Evolutionary conservation across 2,113 vertebrate genomes (phyloP), one percentile per base, ranked within the genome.

Genomic region (Pimephales promelas): DNA sequence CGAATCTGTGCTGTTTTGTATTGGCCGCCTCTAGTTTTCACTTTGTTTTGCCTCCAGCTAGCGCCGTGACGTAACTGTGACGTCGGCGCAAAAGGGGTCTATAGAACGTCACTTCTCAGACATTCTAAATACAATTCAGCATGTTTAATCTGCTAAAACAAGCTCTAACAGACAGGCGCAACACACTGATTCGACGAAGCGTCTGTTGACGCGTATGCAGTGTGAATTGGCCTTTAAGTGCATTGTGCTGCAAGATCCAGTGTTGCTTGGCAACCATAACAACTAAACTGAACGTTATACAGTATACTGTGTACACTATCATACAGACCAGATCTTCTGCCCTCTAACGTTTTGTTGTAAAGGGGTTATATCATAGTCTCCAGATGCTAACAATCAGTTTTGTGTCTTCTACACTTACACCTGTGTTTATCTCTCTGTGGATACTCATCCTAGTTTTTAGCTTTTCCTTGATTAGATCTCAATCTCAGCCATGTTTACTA

Each of bases 401-500:
- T 36, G 62, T 22, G 79, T 49, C 71, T 66, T 79, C 43, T 11
- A 79, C 40, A 79, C 24, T 47, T 66, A 22, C 4, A 31, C 24
- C 18, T 28, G 11, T 9, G 43, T 40, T 47, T 59, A 26, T 79
- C 43, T 79, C 70, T 71, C 71, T 45, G 40, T 62, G 40, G 71
- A 28, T 34, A 34, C 10, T 3, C 10, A 80, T 61, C 47, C 47
- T 49, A 59, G 68, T 66, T 76, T 31, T 66, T 13, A 20, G 40
- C 75, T 36, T 56, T 57, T 40, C 34, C 47, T 45, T 34, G 26
- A 72, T 49, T 57, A 66, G 14, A 66, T 75, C 70, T 57, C 28
- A 70, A 24, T 79, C 66, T 72, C 40, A 73, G 59, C 61, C 49
- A 31, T 72, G 64, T 82, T 73, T 52, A 78, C 83, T 64, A 66